These are phyloP conservation scores for Eutolmus rufibarbis DNA, from an alignment of 2,888 invertebrate species.

Conservation along the genomic window DNA sequence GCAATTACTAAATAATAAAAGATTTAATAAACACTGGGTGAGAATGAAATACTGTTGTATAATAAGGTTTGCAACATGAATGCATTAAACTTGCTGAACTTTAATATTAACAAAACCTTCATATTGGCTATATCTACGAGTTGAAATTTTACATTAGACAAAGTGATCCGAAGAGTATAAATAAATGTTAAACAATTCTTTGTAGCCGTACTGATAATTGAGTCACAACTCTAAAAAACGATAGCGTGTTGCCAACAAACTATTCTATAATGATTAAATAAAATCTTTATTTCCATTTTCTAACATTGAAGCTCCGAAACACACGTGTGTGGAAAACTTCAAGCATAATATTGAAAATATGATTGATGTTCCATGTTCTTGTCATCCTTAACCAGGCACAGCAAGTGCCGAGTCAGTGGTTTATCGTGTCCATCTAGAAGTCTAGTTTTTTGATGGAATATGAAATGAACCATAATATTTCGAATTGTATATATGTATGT, in stretches of 20 bases:
- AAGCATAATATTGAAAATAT: background rate
- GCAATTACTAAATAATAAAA: too few relatives aligned
- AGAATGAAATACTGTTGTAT: too few relatives aligned
- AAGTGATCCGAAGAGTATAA: too few relatives aligned
- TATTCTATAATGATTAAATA: background rate
- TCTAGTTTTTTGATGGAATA: background rate
- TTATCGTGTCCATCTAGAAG: background rate
- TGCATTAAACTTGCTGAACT: too few relatives aligned
- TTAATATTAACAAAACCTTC: too few relatives aligned
- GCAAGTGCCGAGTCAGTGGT: background rate
- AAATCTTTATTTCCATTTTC: background rate
- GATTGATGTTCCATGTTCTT: background rate
- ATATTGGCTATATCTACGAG: too few relatives aligned
- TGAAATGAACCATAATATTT: background rate
- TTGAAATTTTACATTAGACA: too few relatives aligned
- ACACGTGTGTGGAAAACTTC: background rate
- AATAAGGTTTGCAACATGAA: too few relatives aligned
- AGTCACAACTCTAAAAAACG: too few relatives aligned
- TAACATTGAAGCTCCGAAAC: background rate
- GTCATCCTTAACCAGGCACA: background rate
- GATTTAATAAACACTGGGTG: too few relatives aligned
- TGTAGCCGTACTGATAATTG: too few relatives aligned
- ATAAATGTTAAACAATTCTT: too few relatives aligned
- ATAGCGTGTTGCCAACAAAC: background rate
- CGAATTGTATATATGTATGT: background rate